These are phyloP conservation scores for Aphaenogaster ashmeadi DNA, from an alignment of 1,140 invertebrate species.

Conservation along the genomic window DNA sequence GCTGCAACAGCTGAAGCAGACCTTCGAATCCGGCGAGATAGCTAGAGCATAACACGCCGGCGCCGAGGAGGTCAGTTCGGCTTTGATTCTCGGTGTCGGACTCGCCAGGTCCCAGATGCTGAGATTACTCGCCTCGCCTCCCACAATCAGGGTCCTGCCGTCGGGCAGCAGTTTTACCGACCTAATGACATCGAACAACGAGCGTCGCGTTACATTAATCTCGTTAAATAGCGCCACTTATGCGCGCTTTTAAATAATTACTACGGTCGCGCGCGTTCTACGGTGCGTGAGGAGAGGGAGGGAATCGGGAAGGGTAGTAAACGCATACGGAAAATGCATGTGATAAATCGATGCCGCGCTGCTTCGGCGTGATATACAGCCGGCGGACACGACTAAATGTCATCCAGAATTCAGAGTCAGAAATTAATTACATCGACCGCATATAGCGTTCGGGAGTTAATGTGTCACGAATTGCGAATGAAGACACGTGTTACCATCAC, in stretches of 20 bases:
- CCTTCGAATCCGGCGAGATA: conserved; percentile 98
- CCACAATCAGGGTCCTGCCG: conserved; percentile 98
- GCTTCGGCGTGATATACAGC: conserved; percentile 58
- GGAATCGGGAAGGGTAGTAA: background rate
- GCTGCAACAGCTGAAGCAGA: conserved; percentile 98
- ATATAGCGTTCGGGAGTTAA: conserved; percentile 72
- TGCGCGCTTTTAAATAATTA: conserved; percentile 58
- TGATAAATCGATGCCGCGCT: conserved; percentile 52
- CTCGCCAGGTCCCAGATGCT: conserved; percentile 98
- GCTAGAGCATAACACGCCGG: conserved; percentile 99
- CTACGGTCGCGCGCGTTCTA: conserved; percentile 25
- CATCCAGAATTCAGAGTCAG: conserved; percentile 71
- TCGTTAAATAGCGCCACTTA: conserved; percentile 40
- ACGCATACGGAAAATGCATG: conserved; percentile 56
- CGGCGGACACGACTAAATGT: conserved; percentile 61
- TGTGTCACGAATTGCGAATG: conserved; percentile 66
- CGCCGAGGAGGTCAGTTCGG: conserved; percentile 97
- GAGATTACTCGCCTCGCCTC: conserved; percentile 98
- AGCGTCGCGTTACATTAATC: conserved; percentile 1
- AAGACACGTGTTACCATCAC: conserved; percentile 68
- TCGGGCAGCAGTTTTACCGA: conserved; percentile 99
- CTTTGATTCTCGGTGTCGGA: conserved; percentile 96
- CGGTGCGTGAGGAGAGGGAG: background rate
- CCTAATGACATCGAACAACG: conserved; percentile 55
- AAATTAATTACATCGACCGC: conserved; percentile 61